Evolutionary conservation across 1,140 invertebrate species (phyloP).

Genomic region (Triops cancriformis): DNA sequence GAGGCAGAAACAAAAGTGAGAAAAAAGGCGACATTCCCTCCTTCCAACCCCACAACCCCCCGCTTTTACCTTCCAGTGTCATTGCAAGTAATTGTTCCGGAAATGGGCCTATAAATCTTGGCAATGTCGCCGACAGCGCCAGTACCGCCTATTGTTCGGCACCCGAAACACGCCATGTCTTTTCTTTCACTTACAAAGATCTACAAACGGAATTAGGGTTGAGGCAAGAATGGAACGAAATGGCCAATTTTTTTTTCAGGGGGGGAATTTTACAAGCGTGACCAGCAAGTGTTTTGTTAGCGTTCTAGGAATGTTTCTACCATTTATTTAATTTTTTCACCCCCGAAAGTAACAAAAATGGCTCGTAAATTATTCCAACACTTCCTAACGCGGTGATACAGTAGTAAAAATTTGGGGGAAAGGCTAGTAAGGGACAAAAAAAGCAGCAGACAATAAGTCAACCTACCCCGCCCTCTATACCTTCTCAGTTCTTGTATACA

Average conservation of each 20-base stretch:
- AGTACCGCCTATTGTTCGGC: not conserved
- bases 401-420: not conserved
- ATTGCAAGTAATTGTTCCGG: constrained; percentile 9
- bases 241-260: not conserved
- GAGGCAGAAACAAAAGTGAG: not conserved
- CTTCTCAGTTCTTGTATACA: too few relatives aligned
- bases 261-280: not conserved
- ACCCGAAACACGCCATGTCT: not conserved
- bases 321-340: not conserved
- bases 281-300: not conserved
- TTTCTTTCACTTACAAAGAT: not conserved
- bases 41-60: too few relatives aligned
- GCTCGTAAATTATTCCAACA: not conserved
- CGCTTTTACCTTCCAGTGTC: not conserved
- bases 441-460: not conserved
- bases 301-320: not conserved
- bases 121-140: not conserved
- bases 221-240: not conserved
- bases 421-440: too few relatives aligned
- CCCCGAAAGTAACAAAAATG: not conserved
- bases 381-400: not conserved
- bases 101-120: constrained; percentile 10
- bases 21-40: not conserved
- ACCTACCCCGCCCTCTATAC: constrained; percentile 3
- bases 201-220: not conserved